Evolutionary conservation across 1,140 invertebrate species (phyloP), one percentile per base, ranked within the genome.

Genomic region (Geopemphigus sp.): DNA sequence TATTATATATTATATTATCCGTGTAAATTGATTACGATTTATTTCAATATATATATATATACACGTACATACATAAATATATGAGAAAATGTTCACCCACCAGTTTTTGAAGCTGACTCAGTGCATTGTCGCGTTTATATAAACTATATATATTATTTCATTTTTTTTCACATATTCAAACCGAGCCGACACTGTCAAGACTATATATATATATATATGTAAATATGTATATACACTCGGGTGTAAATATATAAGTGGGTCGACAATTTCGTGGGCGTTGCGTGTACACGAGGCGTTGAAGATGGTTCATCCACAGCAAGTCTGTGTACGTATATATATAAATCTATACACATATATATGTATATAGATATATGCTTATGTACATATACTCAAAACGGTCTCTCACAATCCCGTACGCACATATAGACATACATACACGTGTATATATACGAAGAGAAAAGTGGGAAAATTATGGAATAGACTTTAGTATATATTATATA

Each of bases 71-170:
- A n/a, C n/a, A n/a, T n/a, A n/a, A n/a, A n/a, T 61, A 45, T 29
- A 45, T n/a, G 50, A 26, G 1, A 5, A 78, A 26, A 45, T 47
- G 15, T 78, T 78, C 74, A 78, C 74, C 74, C 39, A 78, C 57
- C 24, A n/a, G 39, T 78, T 76, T 39, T 8, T 39, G 39, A 78
- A 78, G 14, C 26, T n/a, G n/a, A n/a, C n/a, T n/a, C n/a, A n/a
- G 32, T 39, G 32, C 74, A 76, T 76, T 57, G 57, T 78, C 54
- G 57, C 45, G n/a, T 78, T 63, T 39, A 8, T n/a, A 39, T 39
- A 39, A 4, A 78, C 61, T 39, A 59, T 57, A 1, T 45, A 39
- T 78, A 39, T 39, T 39, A 39, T 39, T 39, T 39, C 19, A 78
- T 50, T 61, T 39, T 39, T 39, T 39, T 39, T 39, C 32, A 39